Conservation (phyloP, 2,888 invertebrate genomes). For the Synergus umbraculus region DNA sequence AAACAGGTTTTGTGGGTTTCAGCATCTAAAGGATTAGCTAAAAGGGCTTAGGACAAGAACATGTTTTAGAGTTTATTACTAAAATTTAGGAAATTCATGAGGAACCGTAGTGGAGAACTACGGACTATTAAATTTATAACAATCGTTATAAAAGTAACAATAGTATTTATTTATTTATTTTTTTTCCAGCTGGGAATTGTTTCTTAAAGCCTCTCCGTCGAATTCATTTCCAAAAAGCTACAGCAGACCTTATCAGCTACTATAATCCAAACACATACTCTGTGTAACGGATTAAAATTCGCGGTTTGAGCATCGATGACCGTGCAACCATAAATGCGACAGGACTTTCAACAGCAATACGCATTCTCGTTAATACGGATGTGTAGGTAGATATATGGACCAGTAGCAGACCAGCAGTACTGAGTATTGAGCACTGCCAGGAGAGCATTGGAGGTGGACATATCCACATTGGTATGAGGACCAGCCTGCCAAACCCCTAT, state of each 20-base stretch:
- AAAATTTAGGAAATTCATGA: background rate
- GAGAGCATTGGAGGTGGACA: constrained; percentile 34
- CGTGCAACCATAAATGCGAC: constrained; percentile 39
- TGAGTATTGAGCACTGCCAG: constrained; percentile 9
- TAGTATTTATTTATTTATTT: too few species aligned
- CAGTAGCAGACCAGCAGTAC: constrained; percentile 15
- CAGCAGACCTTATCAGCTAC: background rate
- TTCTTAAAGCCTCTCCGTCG: background rate
- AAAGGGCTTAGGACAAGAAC: constrained; percentile 10
- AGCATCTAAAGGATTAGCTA: constrained; percentile 19
- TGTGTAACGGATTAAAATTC: constrained; percentile 38
- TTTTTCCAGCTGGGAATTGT: background rate
- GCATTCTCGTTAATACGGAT: constrained; percentile 48
- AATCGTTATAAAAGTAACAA: too few species aligned
- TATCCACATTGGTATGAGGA: constrained; percentile 32
- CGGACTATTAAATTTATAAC: too few species aligned
- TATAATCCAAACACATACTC: background rate
- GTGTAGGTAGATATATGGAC: constrained; percentile 34
- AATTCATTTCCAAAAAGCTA: background rate
- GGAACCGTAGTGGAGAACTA: background rate
- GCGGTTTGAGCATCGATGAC: constrained; percentile 35
- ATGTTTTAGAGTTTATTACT: constrained; percentile 13
- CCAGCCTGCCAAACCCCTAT: constrained; percentile 46
- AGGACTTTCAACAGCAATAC: constrained; percentile 49
- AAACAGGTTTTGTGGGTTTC: constrained; percentile 24